Evolutionary conservation across 2,888 invertebrate genomes (phyloP), one percentile per base, ranked within the genome.

Genomic region (Orchestes rusci): DNA sequence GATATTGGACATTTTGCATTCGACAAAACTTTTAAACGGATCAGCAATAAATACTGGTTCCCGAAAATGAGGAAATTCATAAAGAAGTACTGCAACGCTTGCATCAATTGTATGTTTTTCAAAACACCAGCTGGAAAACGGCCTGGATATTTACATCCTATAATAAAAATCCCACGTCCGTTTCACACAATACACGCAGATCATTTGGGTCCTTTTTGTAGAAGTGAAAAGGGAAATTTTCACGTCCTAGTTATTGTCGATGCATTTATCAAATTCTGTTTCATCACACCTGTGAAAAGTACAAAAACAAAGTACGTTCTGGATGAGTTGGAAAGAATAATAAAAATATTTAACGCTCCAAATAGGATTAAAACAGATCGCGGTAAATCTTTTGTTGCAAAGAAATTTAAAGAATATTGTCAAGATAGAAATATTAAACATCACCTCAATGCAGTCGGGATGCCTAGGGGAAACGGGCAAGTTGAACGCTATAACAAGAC

Each of bases 1-100:
- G 55, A 62, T 1, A 58, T 62, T n/a, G 62, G 63, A 1, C 60
- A 64, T 40, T 42, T 57, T 13, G 57, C 57, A 0, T 39, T 57
- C 1, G 43, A 59, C 10, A 45, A 50, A 13, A 56, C 56, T 33
- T 30, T 16, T 50, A 54, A 23, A 2, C 15, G 59, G 8, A 57
- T 63, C n/a, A 62, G 61, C 50, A 35, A 27, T 35, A 42, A 31
- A 36, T 49, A 42, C 38, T 49, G 42, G 42, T 48, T 48, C 37
- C 4, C 16, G 12, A 16, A 36, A 29, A 43, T 45, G 50, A 41
- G 42, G 28, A 36, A 19, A 16, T 44, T 43, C 42, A 51, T 40
- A 8, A 45, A 45, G 43, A 52, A 51, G 37, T 45, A 45, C 15
- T 23, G 45, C 17, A 34, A 33, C 8, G 10, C 45, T 3, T 50